Percentiles rank a stretch among this genome's conserved stretches.
Evolutionary conservation across 2,113 vertebrate genomes (phyloP).

Genomic region (Stigmatopora argus): DNA sequence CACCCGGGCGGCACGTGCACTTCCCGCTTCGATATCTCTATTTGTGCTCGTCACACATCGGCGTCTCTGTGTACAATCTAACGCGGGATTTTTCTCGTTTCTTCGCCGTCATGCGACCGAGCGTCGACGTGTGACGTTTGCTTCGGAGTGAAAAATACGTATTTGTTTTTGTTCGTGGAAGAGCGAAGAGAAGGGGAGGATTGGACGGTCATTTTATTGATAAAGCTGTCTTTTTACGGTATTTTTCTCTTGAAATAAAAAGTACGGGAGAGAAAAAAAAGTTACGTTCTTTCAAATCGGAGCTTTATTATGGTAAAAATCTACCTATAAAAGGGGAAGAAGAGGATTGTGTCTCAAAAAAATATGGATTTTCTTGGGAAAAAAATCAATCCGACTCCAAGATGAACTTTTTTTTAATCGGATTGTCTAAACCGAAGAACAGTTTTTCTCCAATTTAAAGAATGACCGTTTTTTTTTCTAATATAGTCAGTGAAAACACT

Average conservation of each 20-base stretch:
- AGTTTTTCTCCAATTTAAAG: too few relatives aligned
- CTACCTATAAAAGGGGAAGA: too few relatives aligned
- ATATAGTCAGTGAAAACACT: too few relatives aligned
- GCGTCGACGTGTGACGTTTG: neutral
- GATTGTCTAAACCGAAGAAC: too few relatives aligned
- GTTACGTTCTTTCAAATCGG: neutral
- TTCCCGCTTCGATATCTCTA: slow-evolving; percentile 39
- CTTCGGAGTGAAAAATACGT: neutral
- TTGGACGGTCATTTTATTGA: neutral
- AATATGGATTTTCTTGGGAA: too few relatives aligned
- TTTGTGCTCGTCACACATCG: slow-evolving; percentile 46
- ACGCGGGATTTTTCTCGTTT: slow-evolving; percentile 23
- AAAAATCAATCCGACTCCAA: too few relatives aligned
- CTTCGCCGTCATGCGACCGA: slow-evolving; percentile 7
- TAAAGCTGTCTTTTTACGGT: neutral
- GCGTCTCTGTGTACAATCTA: neutral
- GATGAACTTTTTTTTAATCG: too few relatives aligned
- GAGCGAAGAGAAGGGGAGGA: neutral
- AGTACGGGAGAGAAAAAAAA: neutral
- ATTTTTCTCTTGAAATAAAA: neutral
- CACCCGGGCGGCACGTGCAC: slow-evolving; percentile 42
- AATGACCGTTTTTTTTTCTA: too few relatives aligned
- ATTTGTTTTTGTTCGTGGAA: neutral
- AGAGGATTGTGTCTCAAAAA: too few relatives aligned
- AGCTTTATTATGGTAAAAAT: too few relatives aligned